Evolutionary conservation across 1,140 invertebrate genomes (phyloP).

Genomic region (Drosophila leontia): DNA sequence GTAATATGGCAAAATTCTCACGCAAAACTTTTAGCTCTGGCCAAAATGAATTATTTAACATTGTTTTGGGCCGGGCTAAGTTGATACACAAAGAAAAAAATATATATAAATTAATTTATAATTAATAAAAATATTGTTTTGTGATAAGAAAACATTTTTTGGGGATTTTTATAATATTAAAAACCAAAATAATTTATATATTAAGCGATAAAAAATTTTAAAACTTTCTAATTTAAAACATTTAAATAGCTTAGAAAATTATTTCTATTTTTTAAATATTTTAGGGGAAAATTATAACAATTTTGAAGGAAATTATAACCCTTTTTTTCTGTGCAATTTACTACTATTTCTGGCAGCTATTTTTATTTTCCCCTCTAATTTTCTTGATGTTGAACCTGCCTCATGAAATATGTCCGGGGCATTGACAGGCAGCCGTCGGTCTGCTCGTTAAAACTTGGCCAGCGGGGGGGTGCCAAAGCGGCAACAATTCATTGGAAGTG

Average conservation of each 20-base stretch:
- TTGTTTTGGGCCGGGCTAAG: constrained; percentile 57
- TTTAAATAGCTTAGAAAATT: background rate
- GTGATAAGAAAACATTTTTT: background rate
- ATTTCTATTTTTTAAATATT: background rate
- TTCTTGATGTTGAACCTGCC: constrained; percentile 14
- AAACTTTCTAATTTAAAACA: background rate
- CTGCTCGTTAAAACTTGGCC: constrained; percentile 63
- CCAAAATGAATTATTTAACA: constrained; percentile 80
- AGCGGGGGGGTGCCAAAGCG: constrained; percentile 35
- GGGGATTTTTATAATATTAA: no score
- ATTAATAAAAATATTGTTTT: background rate
- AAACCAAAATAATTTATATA: no score
- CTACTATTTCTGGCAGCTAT: constrained; percentile 11
- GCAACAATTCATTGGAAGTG: constrained; percentile 46
- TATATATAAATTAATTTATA: background rate
- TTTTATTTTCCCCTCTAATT: constrained; percentile 8
- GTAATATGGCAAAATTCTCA: constrained; percentile 81
- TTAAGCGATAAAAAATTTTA: background rate
- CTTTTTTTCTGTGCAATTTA: background rate
- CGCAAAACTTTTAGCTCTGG: constrained; percentile 67
- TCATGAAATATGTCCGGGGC: constrained; percentile 62
- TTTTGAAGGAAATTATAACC: background rate
- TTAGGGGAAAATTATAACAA: background rate
- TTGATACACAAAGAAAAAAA: constrained; percentile 9
- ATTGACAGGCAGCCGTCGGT: constrained; percentile 62